Conservation (phyloP, 2,888 invertebrate species). For the Cepaea hortensis region DNA sequence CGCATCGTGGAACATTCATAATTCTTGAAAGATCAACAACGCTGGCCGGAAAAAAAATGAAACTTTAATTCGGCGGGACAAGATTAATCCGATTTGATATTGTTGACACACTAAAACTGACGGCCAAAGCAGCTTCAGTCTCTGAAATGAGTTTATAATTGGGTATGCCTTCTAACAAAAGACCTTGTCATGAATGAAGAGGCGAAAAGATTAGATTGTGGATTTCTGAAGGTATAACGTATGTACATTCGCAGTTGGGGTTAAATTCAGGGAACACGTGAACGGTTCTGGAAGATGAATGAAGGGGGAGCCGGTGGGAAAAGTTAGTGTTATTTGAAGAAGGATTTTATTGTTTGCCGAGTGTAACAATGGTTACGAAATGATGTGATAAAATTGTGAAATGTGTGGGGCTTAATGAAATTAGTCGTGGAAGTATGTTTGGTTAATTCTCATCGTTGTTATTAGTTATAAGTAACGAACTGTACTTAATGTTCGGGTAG, state of each 20-base stretch:
- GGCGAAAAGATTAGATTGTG: background rate
- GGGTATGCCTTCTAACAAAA: constrained; percentile 1
- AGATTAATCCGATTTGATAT: constrained; percentile 29
- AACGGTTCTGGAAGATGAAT: background rate
- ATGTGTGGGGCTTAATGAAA: too few relatives aligned
- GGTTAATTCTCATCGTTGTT: too few relatives aligned
- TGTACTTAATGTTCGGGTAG: too few relatives aligned
- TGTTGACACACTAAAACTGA: constrained; percentile 21
- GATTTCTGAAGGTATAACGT: background rate
- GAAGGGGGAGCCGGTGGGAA: background rate
- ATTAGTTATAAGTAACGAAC: too few relatives aligned
- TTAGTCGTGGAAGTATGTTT: too few relatives aligned
- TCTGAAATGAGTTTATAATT: constrained; percentile 24
- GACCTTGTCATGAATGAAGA: constrained; percentile 4
- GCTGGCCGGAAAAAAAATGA: background rate
- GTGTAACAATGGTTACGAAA: background rate
- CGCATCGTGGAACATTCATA: constrained; percentile 14
- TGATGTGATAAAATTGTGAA: too few relatives aligned
- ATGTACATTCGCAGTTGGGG: background rate
- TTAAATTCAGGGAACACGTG: background rate
- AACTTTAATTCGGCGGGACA: constrained; percentile 12
- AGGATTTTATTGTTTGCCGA: background rate
- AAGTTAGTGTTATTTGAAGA: background rate
- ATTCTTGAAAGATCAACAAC: constrained; percentile 29
- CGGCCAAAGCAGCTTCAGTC: background rate